phyloP scores from a whole-genome alignment of 2,797 vertebrate genomes.

The Ataeniobius toweri region DNA sequence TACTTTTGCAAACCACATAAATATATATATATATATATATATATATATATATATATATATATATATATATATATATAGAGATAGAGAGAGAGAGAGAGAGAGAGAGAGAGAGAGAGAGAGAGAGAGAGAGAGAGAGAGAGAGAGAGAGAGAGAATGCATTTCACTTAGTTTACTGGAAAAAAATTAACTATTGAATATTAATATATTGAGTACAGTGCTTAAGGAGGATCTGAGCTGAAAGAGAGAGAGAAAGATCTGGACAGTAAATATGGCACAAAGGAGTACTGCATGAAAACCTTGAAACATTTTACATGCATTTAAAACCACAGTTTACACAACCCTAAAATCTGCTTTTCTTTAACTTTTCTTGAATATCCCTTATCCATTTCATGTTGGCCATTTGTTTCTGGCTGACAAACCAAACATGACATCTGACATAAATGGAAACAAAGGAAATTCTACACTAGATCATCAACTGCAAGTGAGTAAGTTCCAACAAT shows the following conservation, averaged over 20 bases:
- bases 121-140: no score
- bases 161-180: no score
- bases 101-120: no score
- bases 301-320: constrained; percentile 28
- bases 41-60: no score
- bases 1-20: no score
- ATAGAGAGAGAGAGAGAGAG: no score
- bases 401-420: constrained; percentile 35
- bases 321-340: constrained; percentile 36
- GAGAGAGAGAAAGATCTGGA: constrained; percentile 32
- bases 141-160: no score
- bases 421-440: constrained; percentile 26
- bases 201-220: no score
- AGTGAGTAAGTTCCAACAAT: constrained; percentile 51
- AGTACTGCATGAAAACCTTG: constrained; percentile 33
- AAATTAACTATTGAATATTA: no score
- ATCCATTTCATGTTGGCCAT: constrained; percentile 33
- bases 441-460: constrained; percentile 29
- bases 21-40: no score
- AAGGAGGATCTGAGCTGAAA: constrained; percentile 19
- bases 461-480: constrained; percentile 19
- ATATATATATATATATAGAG: no score
- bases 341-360: constrained; percentile 41
- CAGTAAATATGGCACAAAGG: constrained; percentile 22
- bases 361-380: constrained; percentile 19